phyloP scores from a whole-genome alignment of 2,113 vertebrate genomes.

The Coracopsis vasa region DNA sequence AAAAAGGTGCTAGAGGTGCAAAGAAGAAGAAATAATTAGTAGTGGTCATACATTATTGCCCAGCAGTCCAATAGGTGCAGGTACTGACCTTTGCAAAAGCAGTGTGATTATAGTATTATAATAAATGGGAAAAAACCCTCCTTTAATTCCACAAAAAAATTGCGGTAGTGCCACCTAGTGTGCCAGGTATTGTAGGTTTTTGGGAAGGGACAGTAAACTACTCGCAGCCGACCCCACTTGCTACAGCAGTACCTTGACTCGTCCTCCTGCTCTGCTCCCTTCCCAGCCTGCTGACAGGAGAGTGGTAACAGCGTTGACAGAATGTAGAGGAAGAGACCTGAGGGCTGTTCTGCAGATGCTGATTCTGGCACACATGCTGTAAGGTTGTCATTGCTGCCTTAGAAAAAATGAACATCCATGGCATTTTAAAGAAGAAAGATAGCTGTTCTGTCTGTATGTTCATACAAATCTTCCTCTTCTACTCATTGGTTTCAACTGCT shows the following conservation, averaged over 20 bases:
- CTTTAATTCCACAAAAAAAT: background rate
- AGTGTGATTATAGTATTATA: background rate
- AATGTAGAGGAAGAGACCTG: slow-evolving; percentile 1
- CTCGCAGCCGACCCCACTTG: background rate
- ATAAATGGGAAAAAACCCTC: background rate
- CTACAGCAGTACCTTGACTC: background rate
- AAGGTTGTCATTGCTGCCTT: background rate
- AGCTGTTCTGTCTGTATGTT: background rate
- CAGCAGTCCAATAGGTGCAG: background rate
- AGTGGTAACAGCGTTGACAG: background rate
- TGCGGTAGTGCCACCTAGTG: slow-evolving; percentile 76
- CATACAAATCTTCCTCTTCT: background rate
- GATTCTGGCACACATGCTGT: slow-evolving; percentile 16
- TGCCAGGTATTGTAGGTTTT: background rate
- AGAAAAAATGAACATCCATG: background rate
- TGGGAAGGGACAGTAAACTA: background rate
- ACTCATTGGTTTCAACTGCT: background rate
- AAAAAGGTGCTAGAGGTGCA: background rate
- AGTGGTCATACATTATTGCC: background rate
- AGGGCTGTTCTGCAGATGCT: slow-evolving; percentile 33
- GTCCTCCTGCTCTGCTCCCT: background rate
- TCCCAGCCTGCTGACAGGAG: background rate
- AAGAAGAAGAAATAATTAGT: background rate
- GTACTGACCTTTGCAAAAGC: background rate
- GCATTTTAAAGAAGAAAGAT: background rate